Conservation (phyloP, 2,113 vertebrate genomes). For the Pedetes capensis region DNA sequence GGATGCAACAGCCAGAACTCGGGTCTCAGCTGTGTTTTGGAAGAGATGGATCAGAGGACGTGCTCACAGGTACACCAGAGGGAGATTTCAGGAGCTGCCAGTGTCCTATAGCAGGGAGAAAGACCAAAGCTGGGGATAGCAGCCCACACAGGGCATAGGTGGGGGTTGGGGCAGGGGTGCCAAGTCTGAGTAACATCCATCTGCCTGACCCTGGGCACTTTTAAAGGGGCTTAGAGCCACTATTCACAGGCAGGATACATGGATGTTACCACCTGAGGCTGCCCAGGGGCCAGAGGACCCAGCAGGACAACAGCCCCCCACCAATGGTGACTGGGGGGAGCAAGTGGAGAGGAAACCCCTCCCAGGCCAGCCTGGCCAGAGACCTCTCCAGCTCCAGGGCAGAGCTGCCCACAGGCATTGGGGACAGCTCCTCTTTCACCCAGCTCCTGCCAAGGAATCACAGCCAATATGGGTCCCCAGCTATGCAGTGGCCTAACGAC, state of each 20-base stretch:
- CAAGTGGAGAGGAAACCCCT: not conserved
- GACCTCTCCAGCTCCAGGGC: too few species aligned
- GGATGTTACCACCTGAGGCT: not conserved
- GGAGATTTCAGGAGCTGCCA: not conserved
- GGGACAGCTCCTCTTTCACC: not conserved
- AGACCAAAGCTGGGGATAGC: not conserved
- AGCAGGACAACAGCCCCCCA: too few species aligned
- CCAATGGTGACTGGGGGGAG: too few species aligned
- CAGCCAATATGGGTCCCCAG: too few species aligned
- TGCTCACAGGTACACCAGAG: not conserved
- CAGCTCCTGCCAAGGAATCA: not conserved
- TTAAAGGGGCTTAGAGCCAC: not conserved
- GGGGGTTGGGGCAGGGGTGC: not conserved
- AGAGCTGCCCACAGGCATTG: not conserved
- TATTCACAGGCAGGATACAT: not conserved
- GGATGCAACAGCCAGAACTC: not conserved
- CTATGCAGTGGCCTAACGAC: too few species aligned
- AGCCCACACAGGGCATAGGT: not conserved
- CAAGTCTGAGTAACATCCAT: not conserved
- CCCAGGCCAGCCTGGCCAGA: too few species aligned
- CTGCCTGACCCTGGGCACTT: not conserved
- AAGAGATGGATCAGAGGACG: not conserved
- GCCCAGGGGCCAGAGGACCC: not conserved
- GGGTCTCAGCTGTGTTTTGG: not conserved
- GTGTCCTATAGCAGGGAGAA: not conserved